Conservation (phyloP, 2,797 vertebrate genomes). For the Paedocypris micromegethes region DNA sequence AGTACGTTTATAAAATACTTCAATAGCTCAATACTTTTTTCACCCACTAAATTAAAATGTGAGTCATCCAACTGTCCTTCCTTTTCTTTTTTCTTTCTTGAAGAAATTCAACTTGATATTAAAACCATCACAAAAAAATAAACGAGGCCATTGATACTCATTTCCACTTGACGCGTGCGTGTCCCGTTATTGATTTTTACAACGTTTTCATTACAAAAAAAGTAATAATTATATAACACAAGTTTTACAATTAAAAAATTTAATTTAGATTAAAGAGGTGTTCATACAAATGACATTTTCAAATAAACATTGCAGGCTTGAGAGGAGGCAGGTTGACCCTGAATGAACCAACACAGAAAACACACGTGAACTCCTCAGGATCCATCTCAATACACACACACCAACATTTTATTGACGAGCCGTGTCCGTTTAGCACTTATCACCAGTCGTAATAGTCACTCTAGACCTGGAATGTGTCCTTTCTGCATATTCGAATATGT, state of each 20-base stretch:
- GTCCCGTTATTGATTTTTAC: slow-evolving; percentile 62
- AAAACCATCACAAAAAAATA: slow-evolving; percentile 17
- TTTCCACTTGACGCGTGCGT: slow-evolving; percentile 68
- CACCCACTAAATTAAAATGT: background rate
- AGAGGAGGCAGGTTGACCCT: slow-evolving; percentile 41
- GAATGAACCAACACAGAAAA: slow-evolving; percentile 53
- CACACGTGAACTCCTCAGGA: slow-evolving; percentile 18
- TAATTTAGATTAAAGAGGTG: slow-evolving; percentile 53
- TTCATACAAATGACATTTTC: slow-evolving; percentile 61
- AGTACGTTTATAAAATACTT: no score
- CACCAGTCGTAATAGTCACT: background rate
- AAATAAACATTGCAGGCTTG: slow-evolving; percentile 15
- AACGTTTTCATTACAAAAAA: slow-evolving; percentile 70
- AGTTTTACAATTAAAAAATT: slow-evolving; percentile 66
- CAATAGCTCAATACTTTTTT: no score
- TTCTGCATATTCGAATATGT: background rate
- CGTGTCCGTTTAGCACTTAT: background rate
- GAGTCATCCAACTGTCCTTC: background rate
- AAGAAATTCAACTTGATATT: slow-evolving; percentile 16
- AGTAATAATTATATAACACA: slow-evolving; percentile 62
- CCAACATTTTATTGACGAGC: background rate
- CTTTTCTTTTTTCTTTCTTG: background rate
- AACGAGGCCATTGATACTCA: slow-evolving; percentile 50
- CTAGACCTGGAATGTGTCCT: background rate
- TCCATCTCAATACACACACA: slow-evolving; percentile 15